Conservation (phyloP, 2,797 vertebrate species). For the Urocyon cinereoargenteus region DNA sequence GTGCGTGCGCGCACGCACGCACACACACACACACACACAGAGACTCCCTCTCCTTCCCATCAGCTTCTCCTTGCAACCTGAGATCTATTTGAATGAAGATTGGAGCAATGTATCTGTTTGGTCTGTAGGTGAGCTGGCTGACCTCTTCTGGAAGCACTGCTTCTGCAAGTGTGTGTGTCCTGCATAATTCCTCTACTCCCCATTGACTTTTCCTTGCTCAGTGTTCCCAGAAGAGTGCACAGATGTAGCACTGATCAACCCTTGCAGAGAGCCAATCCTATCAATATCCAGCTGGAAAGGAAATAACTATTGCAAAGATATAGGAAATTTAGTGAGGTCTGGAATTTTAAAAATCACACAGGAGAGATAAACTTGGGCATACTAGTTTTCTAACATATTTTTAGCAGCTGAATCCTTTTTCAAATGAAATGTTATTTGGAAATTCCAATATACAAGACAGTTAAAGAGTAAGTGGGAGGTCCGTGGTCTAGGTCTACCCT, state of each 20-base stretch:
- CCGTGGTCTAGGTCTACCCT: not conserved
- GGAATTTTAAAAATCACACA: slow-evolving; percentile 40
- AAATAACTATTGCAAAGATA: not conserved
- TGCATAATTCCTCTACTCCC: not conserved
- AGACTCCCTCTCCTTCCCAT: not conserved
- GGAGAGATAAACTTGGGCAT: not conserved
- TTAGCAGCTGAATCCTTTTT: not conserved
- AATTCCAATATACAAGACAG: not conserved
- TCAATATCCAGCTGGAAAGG: not conserved
- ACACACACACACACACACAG: not conserved
- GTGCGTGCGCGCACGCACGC: too few relatives aligned
- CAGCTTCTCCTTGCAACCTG: not conserved
- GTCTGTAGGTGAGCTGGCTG: too few relatives aligned
- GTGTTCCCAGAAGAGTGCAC: not conserved
- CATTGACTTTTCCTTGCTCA: not conserved
- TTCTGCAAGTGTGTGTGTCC: not conserved
- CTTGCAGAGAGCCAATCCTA: not conserved
- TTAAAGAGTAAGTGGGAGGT: not conserved
- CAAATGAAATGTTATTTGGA: slow-evolving; percentile 36
- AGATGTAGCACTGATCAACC: not conserved
- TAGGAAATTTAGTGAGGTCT: not conserved
- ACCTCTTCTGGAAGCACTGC: not conserved
- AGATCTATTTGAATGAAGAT: not conserved
- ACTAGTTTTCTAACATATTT: slow-evolving; percentile 5
- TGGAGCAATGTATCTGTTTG: not conserved